Conservation (phyloP, 2,797 vertebrate genomes). For the Galaxias olidus region DNA sequence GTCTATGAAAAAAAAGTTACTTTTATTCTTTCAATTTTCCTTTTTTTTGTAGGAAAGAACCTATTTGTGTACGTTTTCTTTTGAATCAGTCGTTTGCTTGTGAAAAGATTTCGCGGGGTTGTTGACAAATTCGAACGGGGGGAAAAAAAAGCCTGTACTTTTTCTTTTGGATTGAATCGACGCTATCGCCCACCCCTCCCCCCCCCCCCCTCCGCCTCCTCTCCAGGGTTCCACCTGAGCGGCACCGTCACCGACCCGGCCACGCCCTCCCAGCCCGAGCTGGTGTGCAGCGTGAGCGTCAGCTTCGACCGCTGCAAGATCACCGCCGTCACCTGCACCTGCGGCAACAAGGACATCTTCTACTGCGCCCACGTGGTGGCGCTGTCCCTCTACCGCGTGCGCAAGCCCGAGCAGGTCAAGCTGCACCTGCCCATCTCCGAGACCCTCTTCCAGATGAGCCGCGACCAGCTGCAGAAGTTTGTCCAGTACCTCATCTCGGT, state of each 20-base stretch:
- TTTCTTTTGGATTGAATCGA: too few relatives aligned
- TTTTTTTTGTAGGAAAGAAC: too few relatives aligned
- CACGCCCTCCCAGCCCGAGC: conserved; percentile 82
- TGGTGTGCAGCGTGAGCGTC: conserved; percentile 88
- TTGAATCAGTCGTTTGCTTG: too few relatives aligned
- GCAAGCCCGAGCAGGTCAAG: conserved; percentile 88
- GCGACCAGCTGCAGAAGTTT: conserved; percentile 90
- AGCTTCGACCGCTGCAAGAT: conserved; percentile 94
- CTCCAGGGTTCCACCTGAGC: conserved; percentile 85
- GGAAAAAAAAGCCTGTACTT: too few relatives aligned
- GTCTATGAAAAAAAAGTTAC: too few relatives aligned
- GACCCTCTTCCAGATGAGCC: conserved; percentile 91
- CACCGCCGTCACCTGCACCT: conserved; percentile 90
- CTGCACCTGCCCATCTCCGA: conserved; percentile 92
- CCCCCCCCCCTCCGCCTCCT: conserved; percentile 10
- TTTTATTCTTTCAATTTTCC: too few relatives aligned
- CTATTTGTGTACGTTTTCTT: too few relatives aligned
- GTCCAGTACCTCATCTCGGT: conserved; percentile 92
- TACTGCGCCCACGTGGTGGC: conserved; percentile 89
- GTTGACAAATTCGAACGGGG: too few relatives aligned
- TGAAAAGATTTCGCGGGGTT: too few relatives aligned
- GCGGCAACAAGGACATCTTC: conserved; percentile 93
- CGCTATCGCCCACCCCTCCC: too few relatives aligned
- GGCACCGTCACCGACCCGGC: conserved; percentile 88
- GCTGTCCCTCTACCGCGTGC: conserved; percentile 86